phyloP scores from a whole-genome alignment of 37 sponge, comb jelly and placozoan genomes.

The Corticium candelabrum region DNA sequence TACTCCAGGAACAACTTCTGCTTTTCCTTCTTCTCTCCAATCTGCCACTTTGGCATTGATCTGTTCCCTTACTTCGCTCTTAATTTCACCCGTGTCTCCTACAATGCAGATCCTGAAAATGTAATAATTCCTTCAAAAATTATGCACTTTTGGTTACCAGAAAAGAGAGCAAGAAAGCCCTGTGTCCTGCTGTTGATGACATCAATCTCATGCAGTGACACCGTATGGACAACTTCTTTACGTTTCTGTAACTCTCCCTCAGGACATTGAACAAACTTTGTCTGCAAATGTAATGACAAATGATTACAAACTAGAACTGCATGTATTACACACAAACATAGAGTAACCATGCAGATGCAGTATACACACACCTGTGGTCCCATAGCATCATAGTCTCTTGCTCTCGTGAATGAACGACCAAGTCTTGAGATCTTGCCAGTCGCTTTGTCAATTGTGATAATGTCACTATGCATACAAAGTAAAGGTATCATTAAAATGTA shows the following conservation, averaged over 20 bases:
- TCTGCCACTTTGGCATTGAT: constrained; percentile 94
- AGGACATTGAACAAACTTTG: constrained; percentile 97
- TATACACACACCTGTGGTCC: constrained; percentile 71
- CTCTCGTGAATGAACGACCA: constrained; percentile 92
- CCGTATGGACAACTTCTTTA: constrained; percentile 97
- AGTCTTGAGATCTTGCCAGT: constrained; percentile 74
- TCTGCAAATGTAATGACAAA: constrained; percentile 19
- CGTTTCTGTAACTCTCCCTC: constrained; percentile 98
- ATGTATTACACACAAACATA: neutral
- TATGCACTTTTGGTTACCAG: constrained; percentile 54
- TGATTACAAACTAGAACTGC: neutral
- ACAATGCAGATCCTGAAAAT: neutral
- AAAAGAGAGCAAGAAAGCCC: constrained; percentile 96
- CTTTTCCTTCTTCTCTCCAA: constrained; percentile 98
- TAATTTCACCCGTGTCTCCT: constrained; percentile 97
- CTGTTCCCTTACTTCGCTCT: constrained; percentile 92
- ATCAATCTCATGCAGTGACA: constrained; percentile 95
- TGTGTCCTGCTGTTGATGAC: constrained; percentile 96
- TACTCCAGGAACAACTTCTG: constrained; percentile 95
- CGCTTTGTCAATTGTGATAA: constrained; percentile 95
- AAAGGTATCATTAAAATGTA: neutral
- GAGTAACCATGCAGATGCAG: neutral
- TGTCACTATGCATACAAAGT: constrained; percentile 42
- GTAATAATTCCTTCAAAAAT: neutral
- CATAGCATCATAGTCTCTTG: constrained; percentile 98